These are phyloP conservation scores for Tetrao urogallus DNA, from an alignment of 2,113 vertebrate genomes.

Conservation along the genomic window DNA sequence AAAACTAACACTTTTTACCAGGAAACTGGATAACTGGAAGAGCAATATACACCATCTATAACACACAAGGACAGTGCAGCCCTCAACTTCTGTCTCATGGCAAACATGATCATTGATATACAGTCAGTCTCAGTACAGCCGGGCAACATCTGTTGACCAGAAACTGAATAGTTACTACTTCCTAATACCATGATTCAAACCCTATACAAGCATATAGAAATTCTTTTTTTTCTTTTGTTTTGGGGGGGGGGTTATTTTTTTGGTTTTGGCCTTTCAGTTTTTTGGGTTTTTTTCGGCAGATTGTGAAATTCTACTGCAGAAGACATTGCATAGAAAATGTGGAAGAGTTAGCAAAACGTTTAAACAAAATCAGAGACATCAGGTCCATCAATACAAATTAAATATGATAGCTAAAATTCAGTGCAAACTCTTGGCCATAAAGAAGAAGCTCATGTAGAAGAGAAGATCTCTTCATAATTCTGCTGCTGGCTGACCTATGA, in stretches of 20 bases:
- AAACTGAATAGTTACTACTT: neutral
- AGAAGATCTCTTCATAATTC: neutral
- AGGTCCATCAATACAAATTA: fast-evolving
- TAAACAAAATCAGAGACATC: neutral
- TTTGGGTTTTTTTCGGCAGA: neutral
- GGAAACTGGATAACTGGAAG: neutral
- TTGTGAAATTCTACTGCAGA: neutral
- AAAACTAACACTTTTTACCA: neutral
- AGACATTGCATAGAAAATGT: neutral
- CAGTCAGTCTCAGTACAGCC: fast-evolving
- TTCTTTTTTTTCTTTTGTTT: neutral
- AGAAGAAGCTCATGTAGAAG: neutral
- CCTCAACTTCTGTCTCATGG: neutral
- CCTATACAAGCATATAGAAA: neutral
- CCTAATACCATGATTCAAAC: fast-evolving
- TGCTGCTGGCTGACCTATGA: neutral
- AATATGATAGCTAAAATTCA: neutral
- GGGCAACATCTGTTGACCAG: neutral
- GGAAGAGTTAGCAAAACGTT: neutral
- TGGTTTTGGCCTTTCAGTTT: too few relatives aligned
- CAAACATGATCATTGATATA: neutral
- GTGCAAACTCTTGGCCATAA: neutral
- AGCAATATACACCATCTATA: neutral
- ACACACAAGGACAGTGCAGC: fast-evolving
- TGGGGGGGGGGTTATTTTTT: too few relatives aligned